Base-by-base conservation (phyloP, 2,797 vertebrate species). In the Glossophaga mutica region DNA sequence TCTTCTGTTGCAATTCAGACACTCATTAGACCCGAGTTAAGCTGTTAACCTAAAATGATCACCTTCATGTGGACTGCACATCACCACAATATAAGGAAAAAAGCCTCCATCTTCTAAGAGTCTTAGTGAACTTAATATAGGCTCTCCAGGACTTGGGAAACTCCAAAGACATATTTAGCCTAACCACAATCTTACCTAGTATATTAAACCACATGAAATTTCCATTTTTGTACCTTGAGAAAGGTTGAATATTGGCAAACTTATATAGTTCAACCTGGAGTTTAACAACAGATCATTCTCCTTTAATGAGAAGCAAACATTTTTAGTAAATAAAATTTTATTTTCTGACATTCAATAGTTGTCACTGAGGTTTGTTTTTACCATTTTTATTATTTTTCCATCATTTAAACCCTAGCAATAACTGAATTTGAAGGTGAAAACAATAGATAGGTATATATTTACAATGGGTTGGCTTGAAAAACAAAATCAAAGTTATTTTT, bases 341-440 rank as follows among this genome's bases (percentile, higher is more conserved):
- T 65, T 55, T 91, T 94, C 48, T 85, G 50, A 50, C 10, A 87
- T 62, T 77, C 78, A 83, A 70, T 62, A 50, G 14, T 46, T 81
- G 22, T n/a, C 44, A 83, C 5, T 78, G 70, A 62, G 57, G 37
- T 29, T 57, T 77, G 42, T 93, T 34, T 14, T 3, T 71, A 71
- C 32, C 73, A 73, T 88, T 26, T 91, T 81, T 32, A 62, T 32
- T 62, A 62, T 32, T 90, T 77, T 57, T 32, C 26, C 62, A 59
- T 82, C 32, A 87, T 16, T 59, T 92, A 87, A 87, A 73, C 19
- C 21, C 42, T 77, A 84, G 9, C 18, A 62, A 19, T 71, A 92
- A 79, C 18, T 83, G 24, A 90, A 81, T 90, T 50, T 77, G 29
- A 93, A 91, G 77, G 29, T 32, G 6, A 92, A 89, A 96, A 90